Percentiles rank a stretch among this genome's conserved stretches.
Conservation (phyloP, 2,113 vertebrate genomes). For the Hymenochirus boettgeri region DNA sequence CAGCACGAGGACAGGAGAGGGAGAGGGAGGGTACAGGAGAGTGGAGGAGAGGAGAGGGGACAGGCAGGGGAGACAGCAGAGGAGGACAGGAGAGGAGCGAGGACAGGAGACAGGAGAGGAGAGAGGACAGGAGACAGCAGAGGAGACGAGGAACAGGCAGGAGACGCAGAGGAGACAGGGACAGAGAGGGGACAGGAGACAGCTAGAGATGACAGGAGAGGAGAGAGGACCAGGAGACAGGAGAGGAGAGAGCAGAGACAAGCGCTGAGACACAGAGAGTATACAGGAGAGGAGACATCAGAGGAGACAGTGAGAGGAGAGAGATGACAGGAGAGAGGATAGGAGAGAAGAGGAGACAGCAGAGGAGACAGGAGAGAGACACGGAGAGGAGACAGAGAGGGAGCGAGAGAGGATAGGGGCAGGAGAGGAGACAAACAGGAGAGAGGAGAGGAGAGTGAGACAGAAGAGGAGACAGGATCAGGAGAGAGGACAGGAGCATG, state of each 20-base stretch:
- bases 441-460: not conserved
- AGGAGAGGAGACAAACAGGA: too few species aligned
- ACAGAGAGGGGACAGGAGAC: not conserved
- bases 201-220: not conserved
- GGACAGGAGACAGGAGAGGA: too few species aligned
- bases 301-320: not conserved
- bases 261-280: not conserved
- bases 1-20: too few species aligned
- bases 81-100: not conserved
- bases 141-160: not conserved
- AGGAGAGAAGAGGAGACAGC: not conserved
- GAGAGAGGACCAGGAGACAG: not conserved
- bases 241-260: too few species aligned
- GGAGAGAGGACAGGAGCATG: not conserved
- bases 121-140: too few species aligned
- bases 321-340: not conserved
- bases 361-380: not conserved
- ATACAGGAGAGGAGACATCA: not conserved
- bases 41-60: not conserved
- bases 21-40: not conserved
- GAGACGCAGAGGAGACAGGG: too few species aligned
- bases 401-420: too few species aligned
- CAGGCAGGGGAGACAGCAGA: too few species aligned
- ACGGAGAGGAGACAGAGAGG: too few species aligned
- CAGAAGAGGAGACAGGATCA: not conserved